Conservation (phyloP, 2,797 vertebrate genomes). For the Phalloptychus januarius region DNA sequence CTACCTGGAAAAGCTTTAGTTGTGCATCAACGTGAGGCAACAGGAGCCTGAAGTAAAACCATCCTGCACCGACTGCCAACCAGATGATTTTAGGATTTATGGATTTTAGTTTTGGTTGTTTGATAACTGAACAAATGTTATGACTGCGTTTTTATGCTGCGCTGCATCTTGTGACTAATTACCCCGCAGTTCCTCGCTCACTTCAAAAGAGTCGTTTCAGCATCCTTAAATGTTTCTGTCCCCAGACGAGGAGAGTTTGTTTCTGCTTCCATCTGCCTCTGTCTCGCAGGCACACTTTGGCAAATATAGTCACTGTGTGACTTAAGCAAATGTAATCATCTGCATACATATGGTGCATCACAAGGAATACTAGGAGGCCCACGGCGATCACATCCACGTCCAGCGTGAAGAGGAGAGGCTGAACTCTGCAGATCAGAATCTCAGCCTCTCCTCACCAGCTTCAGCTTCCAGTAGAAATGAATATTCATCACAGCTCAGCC, state of each 20-base stretch:
- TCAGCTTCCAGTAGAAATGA: constrained; percentile 62
- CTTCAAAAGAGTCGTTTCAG: constrained; percentile 5
- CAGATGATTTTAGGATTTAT: constrained; percentile 10
- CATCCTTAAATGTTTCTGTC: constrained; percentile 17
- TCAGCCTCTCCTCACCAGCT: constrained; percentile 54
- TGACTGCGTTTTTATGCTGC: constrained; percentile 5
- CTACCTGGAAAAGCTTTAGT: background rate
- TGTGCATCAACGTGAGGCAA: background rate
- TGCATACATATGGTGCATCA: constrained; percentile 23
- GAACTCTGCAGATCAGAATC: constrained; percentile 65
- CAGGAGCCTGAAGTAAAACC: background rate
- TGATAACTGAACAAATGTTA: constrained; percentile 1
- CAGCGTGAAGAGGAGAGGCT: constrained; percentile 51
- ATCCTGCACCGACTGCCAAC: constrained; percentile 2
- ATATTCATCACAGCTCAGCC: constrained; percentile 71
- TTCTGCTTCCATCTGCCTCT: constrained; percentile 35
- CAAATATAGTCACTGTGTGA: constrained; percentile 28
- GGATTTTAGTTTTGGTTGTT: background rate
- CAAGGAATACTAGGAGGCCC: constrained; percentile 25
- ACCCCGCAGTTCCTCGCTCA: constrained; percentile 7
- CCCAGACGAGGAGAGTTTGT: constrained; percentile 23
- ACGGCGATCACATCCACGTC: constrained; percentile 33
- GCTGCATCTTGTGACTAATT: constrained; percentile 17
- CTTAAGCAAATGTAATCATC: constrained; percentile 38
- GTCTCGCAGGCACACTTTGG: constrained; percentile 17